Conservation (phyloP, 2,797 vertebrate species). For the Molossus alvarezi region DNA sequence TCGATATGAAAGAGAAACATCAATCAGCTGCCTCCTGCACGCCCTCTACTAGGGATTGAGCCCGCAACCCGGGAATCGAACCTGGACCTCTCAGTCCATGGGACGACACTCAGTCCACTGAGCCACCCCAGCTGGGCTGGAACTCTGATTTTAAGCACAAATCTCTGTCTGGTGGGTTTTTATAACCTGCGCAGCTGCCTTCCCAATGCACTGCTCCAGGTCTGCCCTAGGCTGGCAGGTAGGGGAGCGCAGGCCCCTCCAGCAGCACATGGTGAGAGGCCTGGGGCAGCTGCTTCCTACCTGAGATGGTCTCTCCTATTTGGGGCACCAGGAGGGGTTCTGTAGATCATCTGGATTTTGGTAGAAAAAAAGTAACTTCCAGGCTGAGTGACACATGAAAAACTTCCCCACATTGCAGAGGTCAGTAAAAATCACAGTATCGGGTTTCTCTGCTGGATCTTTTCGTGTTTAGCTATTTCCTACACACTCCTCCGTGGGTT, state of each 20-base stretch:
- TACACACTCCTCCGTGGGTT: not conserved
- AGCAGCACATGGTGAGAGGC: not conserved
- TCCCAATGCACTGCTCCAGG: conserved; percentile 4
- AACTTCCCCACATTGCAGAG: not conserved
- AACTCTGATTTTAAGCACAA: not conserved
- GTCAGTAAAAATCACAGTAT: conserved; percentile 45
- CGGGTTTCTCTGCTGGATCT: not conserved
- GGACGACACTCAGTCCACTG: too few species aligned
- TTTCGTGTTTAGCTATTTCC: conserved; percentile 51
- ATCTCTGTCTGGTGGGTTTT: not conserved
- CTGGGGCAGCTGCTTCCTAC: not conserved
- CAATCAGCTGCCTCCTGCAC: too few species aligned
- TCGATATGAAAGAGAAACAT: too few species aligned
- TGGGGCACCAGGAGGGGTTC: not conserved
- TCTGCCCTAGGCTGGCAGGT: not conserved
- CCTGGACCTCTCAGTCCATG: too few species aligned
- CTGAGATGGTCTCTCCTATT: not conserved
- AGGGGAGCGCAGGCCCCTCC: not conserved
- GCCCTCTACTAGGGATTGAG: too few species aligned
- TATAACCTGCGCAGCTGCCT: not conserved
- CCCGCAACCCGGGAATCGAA: too few species aligned
- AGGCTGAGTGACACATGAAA: conserved; percentile 52
- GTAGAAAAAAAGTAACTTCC: conserved; percentile 50
- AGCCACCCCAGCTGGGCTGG: not conserved
- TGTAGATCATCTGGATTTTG: conserved; percentile 12